A percentile compares a stretch with the other conserved stretches of the same genome.
phyloP scores from a whole-genome alignment of 92 coral and sea anemone species.

The Parazoanthus darwini region DNA sequence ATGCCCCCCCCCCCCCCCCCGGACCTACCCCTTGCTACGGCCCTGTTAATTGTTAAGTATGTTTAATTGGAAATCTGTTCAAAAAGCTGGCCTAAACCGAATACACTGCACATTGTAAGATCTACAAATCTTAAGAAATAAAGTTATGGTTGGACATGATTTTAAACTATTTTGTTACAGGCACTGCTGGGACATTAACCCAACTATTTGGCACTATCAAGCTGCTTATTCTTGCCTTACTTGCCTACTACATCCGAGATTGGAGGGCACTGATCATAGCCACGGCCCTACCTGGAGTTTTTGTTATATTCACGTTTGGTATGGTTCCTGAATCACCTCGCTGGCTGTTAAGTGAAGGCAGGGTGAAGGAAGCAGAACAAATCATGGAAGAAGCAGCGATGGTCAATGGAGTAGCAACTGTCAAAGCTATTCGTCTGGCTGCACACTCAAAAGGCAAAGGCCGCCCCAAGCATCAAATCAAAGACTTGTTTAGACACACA shows the following conservation, averaged over 20 bases:
- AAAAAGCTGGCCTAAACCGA: too few species aligned
- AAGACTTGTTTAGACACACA: conserved; percentile 46
- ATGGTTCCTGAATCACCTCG: conserved; percentile 62
- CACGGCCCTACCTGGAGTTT: conserved; percentile 40
- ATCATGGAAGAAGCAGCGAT: conserved; percentile 48
- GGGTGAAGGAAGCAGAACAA: conserved; percentile 54
- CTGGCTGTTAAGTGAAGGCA: conserved; percentile 58
- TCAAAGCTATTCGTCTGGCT: conserved; percentile 34
- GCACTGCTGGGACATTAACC: conserved; percentile 41
- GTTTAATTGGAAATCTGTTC: too few species aligned
- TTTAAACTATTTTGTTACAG: conserved; percentile 11
- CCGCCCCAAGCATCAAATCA: conserved; percentile 25
- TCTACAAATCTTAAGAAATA: too few species aligned
- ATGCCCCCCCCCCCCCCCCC: too few species aligned
- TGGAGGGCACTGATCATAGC: conserved; percentile 54
- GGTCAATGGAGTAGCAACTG: conserved; percentile 38
- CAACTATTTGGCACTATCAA: conserved; percentile 46
- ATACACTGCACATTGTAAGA: too few species aligned
- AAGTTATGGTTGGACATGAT: too few species aligned
- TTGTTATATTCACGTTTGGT: conserved; percentile 34
- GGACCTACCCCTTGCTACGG: too few species aligned
- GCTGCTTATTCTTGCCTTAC: conserved; percentile 41
- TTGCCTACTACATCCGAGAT: conserved; percentile 42
- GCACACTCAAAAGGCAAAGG: conserved; percentile 29
- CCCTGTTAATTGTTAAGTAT: too few species aligned